Evolutionary conservation across 2,113 vertebrate genomes (phyloP), one percentile per base, ranked within the genome.

Genomic region (Ptilonorhynchus violaceus): DNA sequence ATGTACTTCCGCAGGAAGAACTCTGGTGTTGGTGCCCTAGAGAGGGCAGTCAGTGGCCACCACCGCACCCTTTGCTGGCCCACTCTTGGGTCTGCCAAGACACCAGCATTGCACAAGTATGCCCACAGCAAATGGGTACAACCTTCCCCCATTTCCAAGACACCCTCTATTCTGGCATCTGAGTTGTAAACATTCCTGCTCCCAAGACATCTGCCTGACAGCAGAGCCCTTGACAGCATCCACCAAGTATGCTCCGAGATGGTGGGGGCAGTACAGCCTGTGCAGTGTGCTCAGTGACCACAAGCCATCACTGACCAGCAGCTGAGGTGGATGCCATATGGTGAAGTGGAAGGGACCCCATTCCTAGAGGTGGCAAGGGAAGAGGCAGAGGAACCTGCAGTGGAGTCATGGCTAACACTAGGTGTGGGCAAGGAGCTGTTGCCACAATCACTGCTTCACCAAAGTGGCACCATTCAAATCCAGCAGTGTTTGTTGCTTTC

Each of bases 401-500:
- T 0, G 2, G 35, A 27, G 24, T 69, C 0, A 0, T 66, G 41
- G 73, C 44, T 80, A 69, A 39, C 44, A 21, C 2, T 14, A 59
- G 25, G 12, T 50, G 28, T 62, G 28, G 41, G 56, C 0, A 11
- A 42, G 33, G 55, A 93, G 41, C n/a, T 73, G 39, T 25, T 91
- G 53, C 25, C 27, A 73, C 27, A n/a, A 77, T 47, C n/a, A 6
- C 49, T 47, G 30, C 68, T 93, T 92, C 52, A 68, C 12, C 16
- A 24, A 46, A 50, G 28, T 62, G 74, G 46, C 22, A 37, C 23
- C 33, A 37, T 62, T 44, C 60, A 85, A 75, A 85, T 31, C 22
- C 47, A 81, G n/a, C 37, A 88, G 56, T 15, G 49, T 79, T 81
- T 56, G 5, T 21, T 75, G 33, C 39, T 85, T 90, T 72, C 60